Evolutionary conservation across 2,113 vertebrate species (phyloP).

Genomic region (Drymodes brunneopygia): DNA sequence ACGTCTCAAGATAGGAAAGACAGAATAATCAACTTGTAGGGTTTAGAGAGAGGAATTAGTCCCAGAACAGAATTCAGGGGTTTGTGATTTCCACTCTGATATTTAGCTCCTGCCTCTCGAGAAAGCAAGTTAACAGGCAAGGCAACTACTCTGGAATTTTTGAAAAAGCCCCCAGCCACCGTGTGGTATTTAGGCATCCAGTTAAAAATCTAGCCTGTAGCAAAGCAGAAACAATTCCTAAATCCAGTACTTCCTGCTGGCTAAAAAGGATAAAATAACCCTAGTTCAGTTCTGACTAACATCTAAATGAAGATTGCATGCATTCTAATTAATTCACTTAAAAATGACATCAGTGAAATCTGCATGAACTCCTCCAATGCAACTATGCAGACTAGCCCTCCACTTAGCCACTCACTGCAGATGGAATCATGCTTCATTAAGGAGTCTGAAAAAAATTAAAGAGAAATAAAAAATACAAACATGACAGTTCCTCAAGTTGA

Average conservation of each 20-base stretch:
- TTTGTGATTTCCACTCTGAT: conserved; percentile 18
- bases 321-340: not conserved
- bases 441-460: not conserved
- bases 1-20: not conserved
- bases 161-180: conserved; percentile 7
- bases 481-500: not conserved
- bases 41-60: not conserved
- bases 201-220: conserved; percentile 8
- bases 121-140: not conserved
- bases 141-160: not conserved
- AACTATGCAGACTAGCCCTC: not conserved
- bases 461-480: not conserved
- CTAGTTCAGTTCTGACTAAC: not conserved
- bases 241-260: not conserved
- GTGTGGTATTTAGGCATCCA: not conserved
- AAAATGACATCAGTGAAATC: not conserved
- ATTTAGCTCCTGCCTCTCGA: not conserved
- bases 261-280: not conserved
- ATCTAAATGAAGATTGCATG: not conserved
- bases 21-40: not conserved
- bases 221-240: conserved; percentile 10
- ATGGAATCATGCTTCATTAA: not conserved
- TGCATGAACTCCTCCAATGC: not conserved
- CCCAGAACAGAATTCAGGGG: not conserved
- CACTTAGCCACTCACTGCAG: not conserved